Evolutionary conservation across 2,888 invertebrate genomes (phyloP), one percentile per base, ranked within the genome.

Genomic region (Labia minor): DNA sequence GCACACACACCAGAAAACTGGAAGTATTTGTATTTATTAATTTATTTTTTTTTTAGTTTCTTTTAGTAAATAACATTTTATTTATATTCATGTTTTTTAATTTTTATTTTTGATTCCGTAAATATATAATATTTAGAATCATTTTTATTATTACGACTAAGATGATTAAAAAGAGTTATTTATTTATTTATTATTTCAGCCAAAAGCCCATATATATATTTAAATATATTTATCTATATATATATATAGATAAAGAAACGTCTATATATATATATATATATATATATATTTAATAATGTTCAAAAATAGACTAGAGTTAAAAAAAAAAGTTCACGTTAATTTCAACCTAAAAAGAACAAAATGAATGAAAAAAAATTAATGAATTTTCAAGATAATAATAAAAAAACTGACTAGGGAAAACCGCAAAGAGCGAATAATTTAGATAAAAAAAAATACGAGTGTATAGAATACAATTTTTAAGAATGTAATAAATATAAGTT

Each of bases 151-250:
- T 26, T 49, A n/a, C 49, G 3, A 49, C 49, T 49, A 49, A 8
- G 49, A 49, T 26, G 49, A 49, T 49, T 49, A 49, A 49, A 49
- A 14, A 49, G 49, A 49, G 49, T 49, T 49, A 49, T 49, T 49
- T 49, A 26, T 26, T 26, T 26, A 26, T 26, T 26, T 26, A 26
- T 26, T 26, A 26, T 26, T 49, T 49, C 14, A 8, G 49, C 49
- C 49, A 49, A 49, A 49, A 49, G 49, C 49, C 49, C 49, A 49
- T 26, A 26, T 6, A 26, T 26, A 26, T 26, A n/a, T n/a, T n/a
- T n/a, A n/a, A n/a, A n/a, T n/a, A n/a, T n/a, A n/a, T n/a, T n/a
- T n/a, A n/a, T n/a, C n/a, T n/a, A n/a, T n/a, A n/a, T n/a, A n/a
- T n/a, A n/a, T n/a, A n/a, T n/a, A n/a, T n/a, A n/a, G n/a, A n/a